A percentile compares a stretch with the other conserved stretches of the same genome.
Evolutionary conservation across 2,888 invertebrate species (phyloP).

Genomic region (Apodemia mormo): DNA sequence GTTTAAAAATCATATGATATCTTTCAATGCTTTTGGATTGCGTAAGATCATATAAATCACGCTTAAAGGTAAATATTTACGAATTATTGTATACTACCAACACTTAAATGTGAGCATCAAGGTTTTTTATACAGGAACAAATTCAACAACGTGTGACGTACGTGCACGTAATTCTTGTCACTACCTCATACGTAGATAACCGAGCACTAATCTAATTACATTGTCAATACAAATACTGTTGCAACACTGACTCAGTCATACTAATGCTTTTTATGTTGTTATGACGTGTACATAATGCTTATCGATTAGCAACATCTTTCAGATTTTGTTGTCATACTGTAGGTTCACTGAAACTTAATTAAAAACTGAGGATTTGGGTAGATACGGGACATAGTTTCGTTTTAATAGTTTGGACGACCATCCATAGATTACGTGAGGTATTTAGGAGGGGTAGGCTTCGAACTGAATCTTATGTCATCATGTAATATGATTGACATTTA

Average conservation of each 20-base stretch:
- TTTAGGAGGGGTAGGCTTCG: too few relatives aligned
- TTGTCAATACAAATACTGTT: background rate
- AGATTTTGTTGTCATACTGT: too few relatives aligned
- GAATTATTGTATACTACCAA: conserved; percentile 16
- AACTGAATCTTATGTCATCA: too few relatives aligned
- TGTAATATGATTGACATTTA: too few relatives aligned
- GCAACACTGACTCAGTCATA: background rate
- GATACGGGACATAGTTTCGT: too few relatives aligned
- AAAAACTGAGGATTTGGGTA: too few relatives aligned
- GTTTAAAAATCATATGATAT: too few relatives aligned
- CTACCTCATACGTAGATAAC: conserved; percentile 30
- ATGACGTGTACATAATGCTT: background rate
- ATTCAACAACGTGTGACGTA: conserved; percentile 27
- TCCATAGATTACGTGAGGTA: too few relatives aligned
- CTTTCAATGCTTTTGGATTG: conserved; percentile 1
- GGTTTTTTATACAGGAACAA: conserved; percentile 40
- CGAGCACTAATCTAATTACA: background rate
- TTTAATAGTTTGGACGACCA: too few relatives aligned
- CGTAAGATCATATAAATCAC: conserved; percentile 11
- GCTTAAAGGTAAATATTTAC: conserved; percentile 22
- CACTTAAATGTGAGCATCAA: conserved; percentile 40
- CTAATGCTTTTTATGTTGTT: background rate
- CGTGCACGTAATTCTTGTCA: conserved; percentile 33
- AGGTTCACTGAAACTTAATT: too few relatives aligned
- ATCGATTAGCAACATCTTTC: too few relatives aligned